Conservation (phyloP, 2,797 vertebrate species). For the Manis pentadactyla region DNA sequence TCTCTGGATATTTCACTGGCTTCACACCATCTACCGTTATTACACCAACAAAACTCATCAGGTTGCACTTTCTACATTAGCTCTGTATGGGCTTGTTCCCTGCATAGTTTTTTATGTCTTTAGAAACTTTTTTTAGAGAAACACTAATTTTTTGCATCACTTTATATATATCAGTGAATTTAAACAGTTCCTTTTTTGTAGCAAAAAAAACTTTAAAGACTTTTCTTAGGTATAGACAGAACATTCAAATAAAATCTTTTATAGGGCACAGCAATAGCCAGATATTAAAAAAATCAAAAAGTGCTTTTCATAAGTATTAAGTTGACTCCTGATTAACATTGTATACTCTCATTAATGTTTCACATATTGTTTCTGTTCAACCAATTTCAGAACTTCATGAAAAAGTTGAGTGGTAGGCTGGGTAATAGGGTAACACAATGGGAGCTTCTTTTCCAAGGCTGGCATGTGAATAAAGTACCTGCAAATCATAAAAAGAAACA, state of each 20-base stretch:
- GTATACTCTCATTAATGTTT: slow-evolving; percentile 45
- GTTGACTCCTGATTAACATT: slow-evolving; percentile 4
- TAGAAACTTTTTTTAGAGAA: slow-evolving; percentile 18
- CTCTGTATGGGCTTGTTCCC: not conserved
- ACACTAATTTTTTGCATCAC: not conserved
- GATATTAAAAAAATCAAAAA: not conserved
- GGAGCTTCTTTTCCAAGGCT: slow-evolving; percentile 85
- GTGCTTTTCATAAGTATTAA: slow-evolving; percentile 36
- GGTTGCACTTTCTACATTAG: not conserved
- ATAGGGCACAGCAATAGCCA: not conserved
- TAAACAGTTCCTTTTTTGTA: not conserved
- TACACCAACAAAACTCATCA: not conserved
- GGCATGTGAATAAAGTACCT: slow-evolving; percentile 89
- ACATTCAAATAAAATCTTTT: slow-evolving; percentile 41
- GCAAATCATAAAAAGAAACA: slow-evolving; percentile 61
- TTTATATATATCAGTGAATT: not conserved
- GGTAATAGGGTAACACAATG: slow-evolving; percentile 87
- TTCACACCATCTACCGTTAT: not conserved
- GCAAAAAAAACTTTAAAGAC: not conserved
- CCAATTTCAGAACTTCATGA: slow-evolving; percentile 83
- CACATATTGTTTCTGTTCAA: slow-evolving; percentile 72
- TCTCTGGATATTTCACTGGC: not conserved
- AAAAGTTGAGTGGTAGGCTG: slow-evolving; percentile 83
- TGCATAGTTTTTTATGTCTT: not conserved
- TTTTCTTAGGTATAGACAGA: not conserved